phyloP scores from a whole-genome alignment of 2,797 vertebrate genomes.

The Acanthornis magna region DNA sequence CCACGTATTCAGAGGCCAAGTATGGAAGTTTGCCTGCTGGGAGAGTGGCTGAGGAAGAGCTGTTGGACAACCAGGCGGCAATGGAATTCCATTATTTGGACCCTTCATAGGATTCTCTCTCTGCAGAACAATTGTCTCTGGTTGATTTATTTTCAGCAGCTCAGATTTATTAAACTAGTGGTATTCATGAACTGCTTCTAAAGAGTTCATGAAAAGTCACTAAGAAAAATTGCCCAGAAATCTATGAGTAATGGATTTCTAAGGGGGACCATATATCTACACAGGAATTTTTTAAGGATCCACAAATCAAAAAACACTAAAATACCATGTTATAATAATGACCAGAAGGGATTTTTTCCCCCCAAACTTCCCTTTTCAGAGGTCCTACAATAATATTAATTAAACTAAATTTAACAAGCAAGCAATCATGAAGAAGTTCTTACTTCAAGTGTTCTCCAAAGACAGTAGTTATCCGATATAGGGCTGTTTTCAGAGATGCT shows the following conservation, averaged over 20 bases:
- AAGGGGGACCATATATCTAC: not conserved
- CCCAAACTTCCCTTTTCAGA: not conserved
- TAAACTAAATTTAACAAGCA: not conserved
- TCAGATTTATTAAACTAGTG: not conserved
- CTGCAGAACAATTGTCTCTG: not conserved
- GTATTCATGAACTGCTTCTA: not conserved
- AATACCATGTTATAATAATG: not conserved
- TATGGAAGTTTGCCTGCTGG: not conserved
- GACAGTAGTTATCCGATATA: conserved; percentile 92
- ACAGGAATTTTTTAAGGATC: not conserved
- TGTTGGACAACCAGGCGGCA: not conserved
- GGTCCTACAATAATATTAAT: not conserved
- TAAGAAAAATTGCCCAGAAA: not conserved
- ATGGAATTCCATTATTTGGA: not conserved
- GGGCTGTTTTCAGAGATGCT: conserved; percentile 90
- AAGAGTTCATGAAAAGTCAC: not conserved
- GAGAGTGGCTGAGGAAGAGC: not conserved
- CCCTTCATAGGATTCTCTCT: not conserved
- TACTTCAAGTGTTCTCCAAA: conserved; percentile 95
- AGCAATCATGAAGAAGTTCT: conserved; percentile 48
- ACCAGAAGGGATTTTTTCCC: not conserved
- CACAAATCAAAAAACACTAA: not conserved
- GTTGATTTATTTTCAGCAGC: not conserved
- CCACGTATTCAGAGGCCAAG: not conserved
- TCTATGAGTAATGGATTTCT: not conserved